These are phyloP conservation scores for Petromus typicus DNA, from an alignment of 2,113 vertebrate species.

Conservation along the genomic window DNA sequence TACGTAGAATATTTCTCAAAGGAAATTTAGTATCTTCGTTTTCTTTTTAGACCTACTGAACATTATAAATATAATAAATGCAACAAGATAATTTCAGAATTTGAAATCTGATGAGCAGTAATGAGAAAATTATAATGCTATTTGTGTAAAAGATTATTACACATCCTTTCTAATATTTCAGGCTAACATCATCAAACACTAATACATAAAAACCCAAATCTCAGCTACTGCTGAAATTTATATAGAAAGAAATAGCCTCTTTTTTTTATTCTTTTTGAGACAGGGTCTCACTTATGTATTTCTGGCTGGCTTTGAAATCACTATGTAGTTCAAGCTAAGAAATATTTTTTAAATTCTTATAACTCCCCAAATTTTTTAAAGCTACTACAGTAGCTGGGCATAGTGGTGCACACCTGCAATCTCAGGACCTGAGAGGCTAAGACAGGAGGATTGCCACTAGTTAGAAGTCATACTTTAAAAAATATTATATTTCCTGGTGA, in stretches of 20 bases:
- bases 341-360: background rate
- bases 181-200: background rate
- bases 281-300: background rate
- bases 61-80: conserved; percentile 1
- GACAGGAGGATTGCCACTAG: background rate
- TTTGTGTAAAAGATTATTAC: background rate
- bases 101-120: background rate
- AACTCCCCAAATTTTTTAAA: background rate
- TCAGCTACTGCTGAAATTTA: conserved; percentile 2
- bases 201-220: conserved; percentile 25
- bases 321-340: background rate
- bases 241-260: background rate
- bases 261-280: background rate
- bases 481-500: background rate
- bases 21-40: conserved; percentile 20
- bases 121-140: background rate
- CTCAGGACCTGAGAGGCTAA: background rate
- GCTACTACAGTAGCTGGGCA: background rate
- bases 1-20: conserved; percentile 15
- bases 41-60: conserved; percentile 35
- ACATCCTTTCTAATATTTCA: background rate
- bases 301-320: background rate
- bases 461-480: conserved; percentile 18
- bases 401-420: background rate
- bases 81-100: conserved; percentile 21